Conservation (phyloP, 1,140 invertebrate species). For the Oryctes rhinoceros region DNA sequence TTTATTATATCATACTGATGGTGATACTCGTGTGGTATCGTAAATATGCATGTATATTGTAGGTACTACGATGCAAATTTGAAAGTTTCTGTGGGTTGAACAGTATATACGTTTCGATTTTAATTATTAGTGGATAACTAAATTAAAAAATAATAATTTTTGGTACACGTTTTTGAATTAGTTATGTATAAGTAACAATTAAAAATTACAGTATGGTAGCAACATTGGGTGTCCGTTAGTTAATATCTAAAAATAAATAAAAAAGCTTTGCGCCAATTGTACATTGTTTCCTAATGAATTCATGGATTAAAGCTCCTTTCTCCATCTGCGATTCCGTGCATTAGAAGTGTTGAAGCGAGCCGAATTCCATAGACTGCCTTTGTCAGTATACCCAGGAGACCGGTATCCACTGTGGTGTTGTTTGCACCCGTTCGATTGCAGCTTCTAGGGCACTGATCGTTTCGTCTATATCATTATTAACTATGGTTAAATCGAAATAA, state of each 20-base stretch:
- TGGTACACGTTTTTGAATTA: conserved; percentile 32
- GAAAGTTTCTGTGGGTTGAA: conserved; percentile 6
- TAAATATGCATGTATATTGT: neutral
- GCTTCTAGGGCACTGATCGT: conserved; percentile 92
- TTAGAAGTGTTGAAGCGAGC: conserved; percentile 58
- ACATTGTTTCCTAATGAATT: conserved; percentile 38
- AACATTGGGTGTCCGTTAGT: neutral
- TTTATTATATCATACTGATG: conserved; percentile 7
- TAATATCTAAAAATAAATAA: conserved; percentile 9
- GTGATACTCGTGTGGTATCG: neutral
- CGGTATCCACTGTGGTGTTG: conserved; percentile 93
- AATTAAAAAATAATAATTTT: conserved; percentile 31
- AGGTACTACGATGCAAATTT: conserved; percentile 1
- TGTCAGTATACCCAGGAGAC: conserved; percentile 96
- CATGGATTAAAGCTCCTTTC: conserved; percentile 35
- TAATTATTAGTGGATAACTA: neutral
- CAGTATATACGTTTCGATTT: neutral
- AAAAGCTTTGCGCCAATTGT: conserved; percentile 39
- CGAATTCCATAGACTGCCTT: conserved; percentile 58
- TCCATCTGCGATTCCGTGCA: neutral
- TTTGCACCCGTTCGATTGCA: conserved; percentile 88
- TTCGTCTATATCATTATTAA: conserved; percentile 99
- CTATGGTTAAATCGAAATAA: conserved; percentile 97
- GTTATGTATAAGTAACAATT: conserved; percentile 2
- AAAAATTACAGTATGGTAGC: conserved; percentile 13